Evolutionary conservation across 2,113 vertebrate species (phyloP).

Genomic region (Ahaetulla prasina): DNA sequence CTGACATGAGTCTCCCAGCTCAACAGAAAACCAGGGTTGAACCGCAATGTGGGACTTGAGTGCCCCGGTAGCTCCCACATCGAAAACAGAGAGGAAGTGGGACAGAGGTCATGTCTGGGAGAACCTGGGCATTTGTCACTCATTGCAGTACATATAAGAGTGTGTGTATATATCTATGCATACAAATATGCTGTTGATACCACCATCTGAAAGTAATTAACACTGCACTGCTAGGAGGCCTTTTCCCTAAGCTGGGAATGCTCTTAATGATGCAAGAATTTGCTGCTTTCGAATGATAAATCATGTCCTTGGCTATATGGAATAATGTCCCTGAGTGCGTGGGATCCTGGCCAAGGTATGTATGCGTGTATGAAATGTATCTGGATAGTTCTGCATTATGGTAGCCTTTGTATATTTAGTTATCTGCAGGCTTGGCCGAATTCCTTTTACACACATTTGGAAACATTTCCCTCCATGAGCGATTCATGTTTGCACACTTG

Average conservation of each 20-base stretch:
- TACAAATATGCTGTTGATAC: slow-evolving; percentile 35
- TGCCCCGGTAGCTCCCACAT: slow-evolving; percentile 9
- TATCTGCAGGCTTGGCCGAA: background rate
- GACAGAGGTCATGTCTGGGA: background rate
- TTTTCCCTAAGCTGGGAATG: slow-evolving; percentile 44
- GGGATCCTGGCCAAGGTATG: rapidly evolving
- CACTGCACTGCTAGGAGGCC: slow-evolving; percentile 35
- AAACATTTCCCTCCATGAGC: background rate
- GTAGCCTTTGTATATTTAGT: background rate
- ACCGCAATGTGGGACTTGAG: slow-evolving; percentile 18
- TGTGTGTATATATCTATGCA: background rate
- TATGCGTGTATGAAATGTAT: background rate
- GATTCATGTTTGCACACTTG: background rate
- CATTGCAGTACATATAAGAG: background rate
- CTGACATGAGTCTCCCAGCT: slow-evolving; percentile 26
- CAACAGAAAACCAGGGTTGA: background rate
- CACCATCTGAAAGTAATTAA: slow-evolving; percentile 59
- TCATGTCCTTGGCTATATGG: slow-evolving; percentile 5
- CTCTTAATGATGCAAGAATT: slow-evolving; percentile 48
- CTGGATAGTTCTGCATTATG: background rate
- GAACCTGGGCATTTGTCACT: background rate
- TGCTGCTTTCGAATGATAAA: slow-evolving; percentile 56
- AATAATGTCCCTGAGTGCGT: background rate
- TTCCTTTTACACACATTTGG: background rate
- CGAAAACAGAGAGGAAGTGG: slow-evolving; percentile 23